Conservation (phyloP, 2,113 vertebrate genomes). For the Takifugu flavidus region DNA sequence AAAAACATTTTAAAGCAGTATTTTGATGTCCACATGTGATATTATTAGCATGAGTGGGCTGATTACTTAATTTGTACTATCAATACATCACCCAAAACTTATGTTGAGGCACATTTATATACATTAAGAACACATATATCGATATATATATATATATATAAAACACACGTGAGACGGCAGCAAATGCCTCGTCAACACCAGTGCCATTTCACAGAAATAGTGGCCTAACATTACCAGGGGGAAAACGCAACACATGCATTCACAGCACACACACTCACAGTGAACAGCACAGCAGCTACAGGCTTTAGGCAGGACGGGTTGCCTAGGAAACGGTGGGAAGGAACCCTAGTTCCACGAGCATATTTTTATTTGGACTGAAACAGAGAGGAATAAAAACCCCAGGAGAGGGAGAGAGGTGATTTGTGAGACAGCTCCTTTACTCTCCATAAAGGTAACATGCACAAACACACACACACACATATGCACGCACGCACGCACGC, state of each 20-base stretch:
- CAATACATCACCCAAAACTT: too few species aligned
- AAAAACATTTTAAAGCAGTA: too few species aligned
- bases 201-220: too few species aligned
- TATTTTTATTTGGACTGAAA: constrained; percentile 73
- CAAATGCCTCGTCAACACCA: too few species aligned
- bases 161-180: too few species aligned
- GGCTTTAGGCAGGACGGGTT: constrained; percentile 70
- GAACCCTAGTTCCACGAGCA: constrained; percentile 71
- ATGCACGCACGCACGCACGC: constrained; percentile 8
- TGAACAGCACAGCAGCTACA: constrained; percentile 50
- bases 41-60: too few species aligned
- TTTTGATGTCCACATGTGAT: too few species aligned
- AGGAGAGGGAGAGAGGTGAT: constrained; percentile 64
- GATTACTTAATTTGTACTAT: too few species aligned
- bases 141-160: too few species aligned
- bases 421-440: constrained; percentile 70
- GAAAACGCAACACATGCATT: constrained; percentile 10
- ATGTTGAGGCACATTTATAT: too few species aligned
- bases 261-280: constrained; percentile 37
- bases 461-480: constrained; percentile 24
- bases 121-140: too few species aligned
- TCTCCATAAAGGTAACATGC: constrained; percentile 61
- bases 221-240: too few species aligned
- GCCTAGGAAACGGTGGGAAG: constrained; percentile 73
- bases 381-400: constrained; percentile 62